Evolutionary conservation across 64 coral and sea anemone genomes (phyloP), one percentile per base, ranked within the genome.

Genomic region (Orbicella faveolata): DNA sequence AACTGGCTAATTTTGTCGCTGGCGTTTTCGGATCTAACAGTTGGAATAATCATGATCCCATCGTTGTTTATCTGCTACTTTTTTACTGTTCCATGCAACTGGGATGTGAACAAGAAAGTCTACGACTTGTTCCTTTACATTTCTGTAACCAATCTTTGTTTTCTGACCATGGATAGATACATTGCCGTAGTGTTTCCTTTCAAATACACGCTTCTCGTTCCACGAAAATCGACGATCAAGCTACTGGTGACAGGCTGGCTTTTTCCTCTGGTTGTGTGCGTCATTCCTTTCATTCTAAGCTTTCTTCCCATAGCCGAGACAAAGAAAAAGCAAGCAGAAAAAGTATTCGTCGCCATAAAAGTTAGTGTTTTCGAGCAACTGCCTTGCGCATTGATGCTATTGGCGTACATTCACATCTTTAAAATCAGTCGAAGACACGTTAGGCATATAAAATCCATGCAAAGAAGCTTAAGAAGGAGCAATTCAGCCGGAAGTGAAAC

Each of bases 1-100:
- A 93, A 93, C 92, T 93, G 92, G 92, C 73, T 93, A 19, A 53
- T 93, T 34, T 23, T 93, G 37, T 93, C 92, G 6, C 72, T 93
- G 48, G 92, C 92, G 4, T 37, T 76, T 13, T 83, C 92, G 4
- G 87, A 93, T 37, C 55, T 93, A 7, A 55, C 79, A 14, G 92
- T 93, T 35, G 92, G 92, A 66, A 63, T 74, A 44, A 83, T 93
- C 3, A 93, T 93, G 87, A 93, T 93, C 48, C 92, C 92, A 0
- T 93, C 85, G n/a, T 41, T 93, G 6, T 93, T 93, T 20, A 63
- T 89, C 72, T 93, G 92, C 16, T 89, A 86, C 44, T 93, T 93
- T 55, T 80, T 52, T 3, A 57, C 73, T 41, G 19, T 93, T 54
- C 20, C 69, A 20, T 93, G 92, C 65, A 61, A 93, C 70, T 93